Conservation (phyloP, 2,888 invertebrate species). For the Amitus sp. region DNA sequence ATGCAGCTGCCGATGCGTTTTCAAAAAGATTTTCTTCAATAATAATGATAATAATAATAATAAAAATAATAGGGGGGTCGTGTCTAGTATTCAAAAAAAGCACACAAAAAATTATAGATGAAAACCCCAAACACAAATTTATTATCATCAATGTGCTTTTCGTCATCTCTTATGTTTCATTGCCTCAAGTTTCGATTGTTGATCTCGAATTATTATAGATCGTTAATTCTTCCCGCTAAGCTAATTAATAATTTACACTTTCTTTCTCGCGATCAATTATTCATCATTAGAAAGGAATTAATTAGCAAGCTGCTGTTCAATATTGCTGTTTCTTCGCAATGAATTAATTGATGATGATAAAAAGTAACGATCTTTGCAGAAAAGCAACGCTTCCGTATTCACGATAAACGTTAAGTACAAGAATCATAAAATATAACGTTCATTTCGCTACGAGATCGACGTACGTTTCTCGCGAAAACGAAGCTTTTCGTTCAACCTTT, state of each 20-base stretch:
- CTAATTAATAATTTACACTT: conserved; percentile 29
- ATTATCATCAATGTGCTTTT: conserved; percentile 11
- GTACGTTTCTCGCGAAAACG: conserved; percentile 19
- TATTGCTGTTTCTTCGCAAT: not conserved
- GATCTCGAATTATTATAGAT: conserved; percentile 3
- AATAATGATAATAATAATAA: no score
- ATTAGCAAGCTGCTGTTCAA: conserved; percentile 16
- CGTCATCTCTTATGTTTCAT: conserved; percentile 3
- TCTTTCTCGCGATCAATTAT: conserved; percentile 18
- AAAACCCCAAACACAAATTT: no score
- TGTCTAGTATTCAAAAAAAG: no score
- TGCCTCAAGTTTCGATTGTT: not conserved
- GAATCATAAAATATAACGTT: conserved; percentile 35
- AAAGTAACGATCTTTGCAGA: no score
- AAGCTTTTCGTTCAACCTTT: not conserved
- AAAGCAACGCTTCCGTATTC: conserved; percentile 5
- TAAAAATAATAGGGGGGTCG: conserved; percentile 15
- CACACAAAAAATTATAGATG: no score
- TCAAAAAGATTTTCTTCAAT: no score
- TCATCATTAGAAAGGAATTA: conserved; percentile 14
- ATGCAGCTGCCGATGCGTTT: no score
- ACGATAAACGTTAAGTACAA: conserved; percentile 28
- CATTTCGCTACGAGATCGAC: conserved; percentile 28
- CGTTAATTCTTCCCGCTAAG: no score
- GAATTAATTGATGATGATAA: no score